A percentile compares a stretch with the other conserved stretches of the same genome.
Conservation (phyloP, 2,888 invertebrate species). For the Drosophila mercatorum region DNA sequence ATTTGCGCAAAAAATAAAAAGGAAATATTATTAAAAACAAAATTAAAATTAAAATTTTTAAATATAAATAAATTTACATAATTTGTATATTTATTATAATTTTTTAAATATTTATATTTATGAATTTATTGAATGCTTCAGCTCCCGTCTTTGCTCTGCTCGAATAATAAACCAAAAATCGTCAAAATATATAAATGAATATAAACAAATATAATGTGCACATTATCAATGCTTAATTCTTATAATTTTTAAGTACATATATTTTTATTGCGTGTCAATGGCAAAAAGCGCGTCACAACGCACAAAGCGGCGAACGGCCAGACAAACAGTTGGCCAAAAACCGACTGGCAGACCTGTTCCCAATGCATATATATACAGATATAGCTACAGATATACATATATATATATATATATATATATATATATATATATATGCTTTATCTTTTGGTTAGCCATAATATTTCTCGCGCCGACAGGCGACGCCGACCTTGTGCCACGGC, state of each 20-base stretch:
- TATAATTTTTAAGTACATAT: conserved; percentile 62
- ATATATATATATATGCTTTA: conserved; percentile 44
- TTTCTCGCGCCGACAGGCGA: conserved; percentile 74
- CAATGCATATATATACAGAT: conserved; percentile 13
- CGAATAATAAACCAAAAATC: neutral
- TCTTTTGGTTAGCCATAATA: conserved; percentile 74
- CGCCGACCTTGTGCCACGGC: conserved; percentile 73
- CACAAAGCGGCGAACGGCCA: conserved; percentile 38
- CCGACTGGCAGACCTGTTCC: conserved; percentile 31
- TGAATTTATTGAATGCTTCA: neutral
- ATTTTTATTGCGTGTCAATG: conserved; percentile 83
- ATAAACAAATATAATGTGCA: conserved; percentile 39
- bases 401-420: neutral
- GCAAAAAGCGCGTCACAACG: conserved; percentile 79
- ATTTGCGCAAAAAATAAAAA: too few relatives aligned
- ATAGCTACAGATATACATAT: neutral
- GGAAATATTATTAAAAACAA: too few relatives aligned
- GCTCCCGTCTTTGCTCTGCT: conserved; percentile 23
- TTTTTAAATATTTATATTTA: neutral
- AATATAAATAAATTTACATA: neutral
- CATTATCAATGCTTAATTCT: conserved; percentile 56
- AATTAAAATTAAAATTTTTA: neutral
- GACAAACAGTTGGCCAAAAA: conserved; percentile 57
- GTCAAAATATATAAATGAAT: conserved; percentile 2
- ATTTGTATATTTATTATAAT: neutral